Base-by-base conservation (phyloP, 1,140 invertebrate species). In the Scaptomyza graminum region DNA sequence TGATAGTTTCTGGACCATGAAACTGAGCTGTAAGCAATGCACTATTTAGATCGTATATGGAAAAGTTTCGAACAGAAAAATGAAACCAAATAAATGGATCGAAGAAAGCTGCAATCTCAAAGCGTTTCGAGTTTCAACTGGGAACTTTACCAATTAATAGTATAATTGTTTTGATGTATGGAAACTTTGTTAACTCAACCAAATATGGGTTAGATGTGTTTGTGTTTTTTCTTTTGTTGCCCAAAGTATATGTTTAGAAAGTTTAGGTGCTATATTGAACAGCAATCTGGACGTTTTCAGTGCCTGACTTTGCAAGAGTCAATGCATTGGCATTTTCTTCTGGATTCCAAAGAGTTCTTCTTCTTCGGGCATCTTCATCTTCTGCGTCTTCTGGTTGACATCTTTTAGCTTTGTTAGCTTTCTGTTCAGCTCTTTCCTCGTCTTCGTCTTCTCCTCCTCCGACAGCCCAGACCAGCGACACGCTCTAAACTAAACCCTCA, bases 291-390 rank as follows among this genome's bases (percentile, higher is more conserved):
- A 12, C 37, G 37, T 41, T 41, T 8, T 41, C 37, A 41, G 37
- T 41, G 12, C 37, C 37, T 5, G 12, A 12, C 25, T 44, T 16
- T 28, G 7, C 15, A 11, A 13, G 62, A 74, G 57, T 46, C 52
- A 28, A 59, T 67, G 76, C 63, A 78, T 68, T 18, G 76, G 76
- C 76, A 77, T 69, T 46, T 52, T 55, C 73, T 76, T 59, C 7
- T 55, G 49, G 46, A n/a, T 39, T 50, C 25, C 11, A 5, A 46
- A 47, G 56, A 51, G 12, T n/a, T 76, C 51, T 18, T 39, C 50
- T 74, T 72, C 54, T 39, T 28, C 22, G 1, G 13, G 34, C 3
- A 15, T 43, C 1, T 34, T 18, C 13, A 12, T 13, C 8, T 8
- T 3, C 11, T 11, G 7, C 18, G 8, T 16, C 7, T 18, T 8